Percentiles rank a stretch among this genome's conserved stretches.
phyloP scores from a whole-genome alignment of 2,888 invertebrate genomes.

The Plemyria rubiginata region DNA sequence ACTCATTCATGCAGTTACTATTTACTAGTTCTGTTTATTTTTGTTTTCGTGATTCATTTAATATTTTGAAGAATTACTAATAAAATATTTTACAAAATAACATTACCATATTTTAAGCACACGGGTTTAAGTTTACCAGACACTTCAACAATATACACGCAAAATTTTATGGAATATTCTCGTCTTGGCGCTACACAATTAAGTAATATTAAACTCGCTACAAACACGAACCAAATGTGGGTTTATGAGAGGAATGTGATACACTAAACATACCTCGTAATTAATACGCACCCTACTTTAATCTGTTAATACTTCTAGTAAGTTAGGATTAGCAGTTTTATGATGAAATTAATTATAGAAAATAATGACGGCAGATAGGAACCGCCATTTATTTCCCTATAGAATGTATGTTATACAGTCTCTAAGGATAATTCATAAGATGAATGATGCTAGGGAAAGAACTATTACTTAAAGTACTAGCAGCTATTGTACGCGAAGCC shows the following conservation, averaged over 20 bases:
- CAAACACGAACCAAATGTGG: conserved; percentile 39
- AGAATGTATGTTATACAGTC: conserved; percentile 27
- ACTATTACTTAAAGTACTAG: conserved; percentile 65
- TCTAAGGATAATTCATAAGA: conserved; percentile 44
- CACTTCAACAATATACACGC: conserved; percentile 22
- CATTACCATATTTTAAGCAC: conserved; percentile 15
- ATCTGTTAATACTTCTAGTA: conserved; percentile 35
- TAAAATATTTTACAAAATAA: conserved; percentile 14
- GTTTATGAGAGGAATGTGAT: conserved; percentile 42
- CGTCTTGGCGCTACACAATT: conserved; percentile 38
- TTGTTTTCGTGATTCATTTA: neutral
- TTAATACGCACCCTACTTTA: conserved; percentile 40
- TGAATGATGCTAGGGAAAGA: conserved; percentile 51
- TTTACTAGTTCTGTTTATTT: neutral
- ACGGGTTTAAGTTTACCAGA: conserved; percentile 17
- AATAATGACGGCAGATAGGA: conserved; percentile 8
- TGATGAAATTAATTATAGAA: neutral
- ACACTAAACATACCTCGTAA: conserved; percentile 41
- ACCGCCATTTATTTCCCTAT: conserved; percentile 22
- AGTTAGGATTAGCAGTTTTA: neutral
- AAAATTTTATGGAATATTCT: conserved; percentile 33
- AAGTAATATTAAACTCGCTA: conserved; percentile 44
- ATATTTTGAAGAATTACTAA: neutral
- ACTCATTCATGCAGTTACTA: too few relatives aligned
- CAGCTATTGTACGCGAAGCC: conserved; percentile 63